A percentile compares a stretch with the other conserved stretches of the same genome.
Conservation (phyloP, 2,113 vertebrate species). For the Eurystomus gularis region DNA sequence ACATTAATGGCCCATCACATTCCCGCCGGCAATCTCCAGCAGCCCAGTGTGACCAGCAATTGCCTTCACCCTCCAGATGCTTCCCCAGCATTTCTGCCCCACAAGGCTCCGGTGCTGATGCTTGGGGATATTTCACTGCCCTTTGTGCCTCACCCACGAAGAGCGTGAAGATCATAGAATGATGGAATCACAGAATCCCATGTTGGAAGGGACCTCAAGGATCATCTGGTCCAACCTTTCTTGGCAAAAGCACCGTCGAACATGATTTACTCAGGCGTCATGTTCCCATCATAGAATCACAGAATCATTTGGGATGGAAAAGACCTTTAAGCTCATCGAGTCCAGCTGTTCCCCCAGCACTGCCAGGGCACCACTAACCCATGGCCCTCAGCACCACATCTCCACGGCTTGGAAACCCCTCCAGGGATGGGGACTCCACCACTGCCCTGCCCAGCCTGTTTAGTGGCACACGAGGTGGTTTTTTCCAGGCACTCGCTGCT, state of each 20-base stretch:
- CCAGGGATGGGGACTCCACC: not conserved
- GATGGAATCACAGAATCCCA: not conserved
- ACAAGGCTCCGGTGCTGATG: not conserved
- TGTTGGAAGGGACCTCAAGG: not conserved
- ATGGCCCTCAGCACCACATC: not conserved
- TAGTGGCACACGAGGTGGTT: not conserved
- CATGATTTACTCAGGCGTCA: not conserved
- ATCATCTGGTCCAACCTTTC: not conserved
- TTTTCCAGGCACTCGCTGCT: not conserved
- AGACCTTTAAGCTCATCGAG: not conserved
- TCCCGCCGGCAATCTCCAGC: not conserved
- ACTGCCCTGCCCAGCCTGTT: not conserved
- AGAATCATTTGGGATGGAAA: not conserved
- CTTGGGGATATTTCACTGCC: not conserved
- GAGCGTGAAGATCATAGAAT: not conserved
- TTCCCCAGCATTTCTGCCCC: not conserved
- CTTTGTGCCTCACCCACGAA: not conserved
- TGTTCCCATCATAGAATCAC: not conserved
- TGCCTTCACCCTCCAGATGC: not conserved
- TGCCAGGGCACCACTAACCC: not conserved
- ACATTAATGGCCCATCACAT: not conserved
- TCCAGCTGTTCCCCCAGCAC: not conserved
- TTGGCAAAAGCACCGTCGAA: not conserved
- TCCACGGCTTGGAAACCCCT: not conserved
- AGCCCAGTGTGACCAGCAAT: not conserved